Evolutionary conservation across 2,797 vertebrate species (phyloP).

Genomic region (Sebastes glaucus): DNA sequence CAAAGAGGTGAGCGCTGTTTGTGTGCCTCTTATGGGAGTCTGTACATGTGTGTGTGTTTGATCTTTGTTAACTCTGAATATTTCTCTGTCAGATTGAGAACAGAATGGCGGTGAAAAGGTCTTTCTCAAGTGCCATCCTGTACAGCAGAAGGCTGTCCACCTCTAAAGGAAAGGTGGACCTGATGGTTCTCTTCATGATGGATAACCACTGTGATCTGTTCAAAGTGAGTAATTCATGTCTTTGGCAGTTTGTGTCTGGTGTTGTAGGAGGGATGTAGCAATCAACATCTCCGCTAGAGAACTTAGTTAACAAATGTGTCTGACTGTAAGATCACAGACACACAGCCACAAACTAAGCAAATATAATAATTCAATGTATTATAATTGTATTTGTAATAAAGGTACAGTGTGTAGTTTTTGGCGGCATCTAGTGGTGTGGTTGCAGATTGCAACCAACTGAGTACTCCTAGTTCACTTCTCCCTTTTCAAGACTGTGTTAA

Average conservation of each 20-base stretch:
- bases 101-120: constrained; percentile 96
- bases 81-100: constrained; percentile 88
- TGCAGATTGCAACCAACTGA: too few relatives aligned
- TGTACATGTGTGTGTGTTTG: neutral
- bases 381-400: neutral
- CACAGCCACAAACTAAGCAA: neutral
- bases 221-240: constrained; percentile 84
- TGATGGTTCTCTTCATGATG: constrained; percentile 95
- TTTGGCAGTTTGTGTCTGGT: neutral
- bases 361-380: neutral
- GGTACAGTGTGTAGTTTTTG: too few relatives aligned
- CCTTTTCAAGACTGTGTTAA: too few relatives aligned
- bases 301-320: neutral
- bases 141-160: constrained; percentile 84
- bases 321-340: neutral
- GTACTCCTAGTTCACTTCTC: too few relatives aligned
- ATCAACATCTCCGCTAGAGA: neutral
- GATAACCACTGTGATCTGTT: constrained; percentile 94
- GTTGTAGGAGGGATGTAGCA: neutral
- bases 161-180: constrained; percentile 94
- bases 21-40: neutral
- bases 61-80: neutral
- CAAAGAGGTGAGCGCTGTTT: constrained; percentile 85
- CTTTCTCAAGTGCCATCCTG: constrained; percentile 92
- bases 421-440: too few relatives aligned